Base-by-base conservation (phyloP, 2,888 invertebrate genomes). In the Phengaris arion region DNA sequence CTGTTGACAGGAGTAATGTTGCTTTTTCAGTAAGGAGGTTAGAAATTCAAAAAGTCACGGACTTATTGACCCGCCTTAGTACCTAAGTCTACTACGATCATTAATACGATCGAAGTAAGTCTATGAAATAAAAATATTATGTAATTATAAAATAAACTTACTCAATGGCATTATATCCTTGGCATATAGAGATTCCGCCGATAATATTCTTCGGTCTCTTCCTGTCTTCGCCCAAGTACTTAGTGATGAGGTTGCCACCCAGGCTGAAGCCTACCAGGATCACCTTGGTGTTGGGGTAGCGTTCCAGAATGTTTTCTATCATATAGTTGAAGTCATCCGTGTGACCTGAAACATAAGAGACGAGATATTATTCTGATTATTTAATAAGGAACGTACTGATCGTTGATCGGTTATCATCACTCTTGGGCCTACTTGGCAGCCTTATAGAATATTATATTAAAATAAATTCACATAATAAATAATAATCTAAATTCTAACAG, bases 141-240 rank as follows among this genome's bases (percentile, higher is more conserved):
- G 9, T 52, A 8, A 52, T 8, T 3, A 35, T 48, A 0, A 13
- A 45, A 45, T 35, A 12, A 35, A 95, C 96, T 95, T 93, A 98
- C 98, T 96, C 96, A 78, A 96, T 96, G 68, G 98, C 98, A 88
- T 98, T 97, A 88, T 98, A 99, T 83, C 98, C 98, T 91, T 98
- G 98, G 86, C 98, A 98, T 84, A 98, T 96, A 54, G 98, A 98
- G 82, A 99, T 96, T 51, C 96, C 98, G 74, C 98, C 98, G 82
- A 98, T 96, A 76, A 98, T 96, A 84, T 95, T 96, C 15, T 91
- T 82, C 1, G 96, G 94, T 81, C 95, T 94, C 79, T 94, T 94
- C 79, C 94, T 89, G 22, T 95, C 95, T 89, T 98, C 98, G 57
- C 98, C 98, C 86, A 98, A 94, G 87, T 98, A 99, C 89, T 98